A percentile compares a stretch with the other conserved stretches of the same genome.
phyloP scores from a whole-genome alignment of 2,888 invertebrate species.

The Drosophila mettleri region DNA sequence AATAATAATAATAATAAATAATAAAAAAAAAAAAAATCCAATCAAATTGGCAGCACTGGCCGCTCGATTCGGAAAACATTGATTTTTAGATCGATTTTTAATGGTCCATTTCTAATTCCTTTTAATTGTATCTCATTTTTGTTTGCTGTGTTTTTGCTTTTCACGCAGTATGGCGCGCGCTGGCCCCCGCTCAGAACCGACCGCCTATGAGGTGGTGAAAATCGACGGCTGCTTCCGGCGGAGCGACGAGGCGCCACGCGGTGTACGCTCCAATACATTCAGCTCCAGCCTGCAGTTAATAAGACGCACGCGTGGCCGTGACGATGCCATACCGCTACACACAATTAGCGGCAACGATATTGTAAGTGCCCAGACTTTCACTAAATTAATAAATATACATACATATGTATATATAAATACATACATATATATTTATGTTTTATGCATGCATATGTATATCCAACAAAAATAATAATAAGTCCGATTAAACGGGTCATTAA shows the following conservation, averaged over 20 bases:
- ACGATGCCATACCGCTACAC: slow-evolving; percentile 86
- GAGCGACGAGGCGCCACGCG: slow-evolving; percentile 87
- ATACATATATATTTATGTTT: background rate
- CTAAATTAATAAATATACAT: background rate
- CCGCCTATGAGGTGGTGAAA: slow-evolving; percentile 89
- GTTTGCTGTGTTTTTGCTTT: background rate
- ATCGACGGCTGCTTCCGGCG: slow-evolving; percentile 88
- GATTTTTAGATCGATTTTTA: background rate
- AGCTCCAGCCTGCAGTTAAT: slow-evolving; percentile 84
- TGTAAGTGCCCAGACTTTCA: slow-evolving; percentile 78
- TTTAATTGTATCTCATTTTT: background rate
- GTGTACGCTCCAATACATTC: slow-evolving; percentile 85
- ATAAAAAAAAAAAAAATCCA: too few relatives aligned
- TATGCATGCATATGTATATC: too few relatives aligned
- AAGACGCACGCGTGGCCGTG: slow-evolving; percentile 86
- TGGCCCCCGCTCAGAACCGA: slow-evolving; percentile 90
- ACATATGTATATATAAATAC: too few relatives aligned
- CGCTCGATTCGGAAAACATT: too few relatives aligned
- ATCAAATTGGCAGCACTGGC: background rate
- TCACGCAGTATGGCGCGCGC: slow-evolving; percentile 87
- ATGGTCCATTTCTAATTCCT: background rate
- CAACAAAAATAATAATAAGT: background rate
- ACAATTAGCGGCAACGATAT: slow-evolving; percentile 87
- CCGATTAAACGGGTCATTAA: background rate
- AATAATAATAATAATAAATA: too few relatives aligned